Evolutionary conservation across 2,888 invertebrate genomes (phyloP).

Genomic region (Chaetogeoica ovagalla): DNA sequence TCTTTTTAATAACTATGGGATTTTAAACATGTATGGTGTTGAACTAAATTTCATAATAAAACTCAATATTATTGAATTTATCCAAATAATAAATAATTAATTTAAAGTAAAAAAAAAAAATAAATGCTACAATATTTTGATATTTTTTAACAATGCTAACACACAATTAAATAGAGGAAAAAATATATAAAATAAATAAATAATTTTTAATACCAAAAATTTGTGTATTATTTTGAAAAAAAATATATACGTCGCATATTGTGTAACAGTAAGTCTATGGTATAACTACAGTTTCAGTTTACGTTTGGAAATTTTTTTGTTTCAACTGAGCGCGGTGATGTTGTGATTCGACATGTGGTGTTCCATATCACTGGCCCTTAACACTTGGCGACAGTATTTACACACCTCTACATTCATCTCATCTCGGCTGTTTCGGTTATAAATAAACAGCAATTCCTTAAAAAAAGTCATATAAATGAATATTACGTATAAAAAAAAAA

Average conservation of each 20-base stretch:
- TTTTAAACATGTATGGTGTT: too few species aligned
- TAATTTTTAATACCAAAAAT: not conserved
- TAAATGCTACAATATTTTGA: too few species aligned
- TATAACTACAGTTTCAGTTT: not conserved
- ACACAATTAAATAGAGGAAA: too few species aligned
- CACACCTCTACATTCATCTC: conserved; percentile 25
- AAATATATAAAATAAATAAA: too few species aligned
- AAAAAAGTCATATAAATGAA: too few species aligned
- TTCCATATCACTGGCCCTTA: conserved; percentile 13
- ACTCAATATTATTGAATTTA: too few species aligned
- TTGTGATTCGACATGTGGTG: conserved; percentile 14
- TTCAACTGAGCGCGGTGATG: not conserved
- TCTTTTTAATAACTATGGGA: too few species aligned
- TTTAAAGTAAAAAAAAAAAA: too few species aligned
- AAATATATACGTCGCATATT: not conserved
- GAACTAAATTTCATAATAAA: too few species aligned
- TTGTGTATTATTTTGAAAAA: not conserved
- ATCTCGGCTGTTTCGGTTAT: conserved; percentile 11
- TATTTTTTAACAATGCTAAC: too few species aligned
- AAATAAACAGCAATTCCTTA: conserved; percentile 31
- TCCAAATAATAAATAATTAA: too few species aligned
- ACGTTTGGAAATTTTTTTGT: not conserved
- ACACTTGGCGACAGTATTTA: conserved; percentile 28
- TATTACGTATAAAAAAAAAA: too few species aligned
- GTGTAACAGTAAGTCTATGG: not conserved